Base-by-base conservation (phyloP, 2,888 invertebrate species). In the Acanthosepion esculentum region DNA sequence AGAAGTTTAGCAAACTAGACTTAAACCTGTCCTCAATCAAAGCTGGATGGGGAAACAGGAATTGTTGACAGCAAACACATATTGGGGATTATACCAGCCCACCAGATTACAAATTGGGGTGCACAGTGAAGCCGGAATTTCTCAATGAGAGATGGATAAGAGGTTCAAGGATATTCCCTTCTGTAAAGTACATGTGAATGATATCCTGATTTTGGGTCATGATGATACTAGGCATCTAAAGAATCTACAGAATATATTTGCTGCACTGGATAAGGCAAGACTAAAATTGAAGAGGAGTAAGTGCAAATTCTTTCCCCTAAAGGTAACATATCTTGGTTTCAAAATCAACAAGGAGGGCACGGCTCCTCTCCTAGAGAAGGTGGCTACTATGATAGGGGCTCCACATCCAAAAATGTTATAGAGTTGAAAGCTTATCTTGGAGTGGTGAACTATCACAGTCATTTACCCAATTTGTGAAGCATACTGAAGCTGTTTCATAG, bases 11-110 rank as follows among this genome's bases (percentile, higher is more conserved):
- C n/a, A 55, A 55, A 55, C 33, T 93, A 23, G 53, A 93, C n/a
- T 20, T 93, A 23, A 18, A 48, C 23, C 26, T 93, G 15, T 93
- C n/a, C 55, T n/a, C 53, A 93, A 55, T n/a, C 55, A 20, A 48
- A 93, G 15, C 33, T 93, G 53, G n/a, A 93, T 55, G 33, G 29
- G 48, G 93, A 93, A 93, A 33, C 93, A 55, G n/a, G 55, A 93
- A 15, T 20, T 93, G 55, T n/a, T 53, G 20, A 93, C 53, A 29
- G 15, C n/a, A 10, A 53, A 53, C n/a, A 29, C n/a, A 8, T n/a
- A 93, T 26, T n/a, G 93, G 20, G 93, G 48, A 8, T 48, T 93
- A 8, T 93, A 48, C 4, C 48, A 48, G 15, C 50, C 48, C 48
- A 93, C 93, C 2, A 10, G 53, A 20, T 93, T 93, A n/a, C 55